These are phyloP conservation scores for Onychostoma macrolepis DNA, from an alignment of 2,113 vertebrate species.

Conservation along the genomic window DNA sequence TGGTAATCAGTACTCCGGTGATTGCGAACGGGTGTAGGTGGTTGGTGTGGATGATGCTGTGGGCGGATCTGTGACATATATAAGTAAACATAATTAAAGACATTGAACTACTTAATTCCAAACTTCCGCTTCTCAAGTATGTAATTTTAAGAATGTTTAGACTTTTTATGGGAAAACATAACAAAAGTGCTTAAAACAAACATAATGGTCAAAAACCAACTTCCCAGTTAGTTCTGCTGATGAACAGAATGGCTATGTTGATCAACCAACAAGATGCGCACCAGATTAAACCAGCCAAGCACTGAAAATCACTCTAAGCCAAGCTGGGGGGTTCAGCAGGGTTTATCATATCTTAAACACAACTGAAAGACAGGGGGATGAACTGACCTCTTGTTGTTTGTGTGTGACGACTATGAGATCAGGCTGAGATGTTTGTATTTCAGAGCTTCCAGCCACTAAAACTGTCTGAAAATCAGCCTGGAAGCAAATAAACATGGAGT, in stretches of 20 bases:
- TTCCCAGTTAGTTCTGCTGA: background rate
- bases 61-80: no score
- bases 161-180: background rate
- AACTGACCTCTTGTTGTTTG: constrained; percentile 58
- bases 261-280: background rate
- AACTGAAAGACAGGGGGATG: background rate
- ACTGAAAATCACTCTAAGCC: background rate
- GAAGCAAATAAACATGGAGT: background rate
- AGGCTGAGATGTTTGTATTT: constrained; percentile 76
- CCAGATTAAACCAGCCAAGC: background rate
- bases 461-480: constrained; percentile 81
- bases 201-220: background rate
- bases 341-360: background rate
- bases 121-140: no score
- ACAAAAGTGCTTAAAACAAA: background rate
- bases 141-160: no score
- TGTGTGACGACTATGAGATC: constrained; percentile 79
- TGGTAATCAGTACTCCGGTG: no score
- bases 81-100: background rate
- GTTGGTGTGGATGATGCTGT: no score
- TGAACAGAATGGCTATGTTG: background rate
- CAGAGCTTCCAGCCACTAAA: constrained; percentile 71
- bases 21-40: no score
- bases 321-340: no score
- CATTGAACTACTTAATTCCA: no score